phyloP scores from a whole-genome alignment of 1,140 invertebrate genomes.

The Tenebrio molitor region DNA sequence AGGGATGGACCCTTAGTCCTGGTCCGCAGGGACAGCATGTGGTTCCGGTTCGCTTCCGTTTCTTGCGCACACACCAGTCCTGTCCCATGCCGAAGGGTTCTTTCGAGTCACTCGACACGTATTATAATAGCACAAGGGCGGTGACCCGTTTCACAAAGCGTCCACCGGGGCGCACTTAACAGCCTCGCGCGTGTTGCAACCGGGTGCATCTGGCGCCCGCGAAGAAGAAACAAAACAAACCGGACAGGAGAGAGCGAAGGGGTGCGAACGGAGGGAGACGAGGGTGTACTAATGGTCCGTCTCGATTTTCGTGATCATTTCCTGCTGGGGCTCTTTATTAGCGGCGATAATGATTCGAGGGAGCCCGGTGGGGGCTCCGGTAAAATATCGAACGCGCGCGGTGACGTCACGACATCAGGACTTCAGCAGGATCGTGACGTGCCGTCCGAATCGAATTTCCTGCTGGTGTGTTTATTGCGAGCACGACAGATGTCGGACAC shows the following conservation, averaged over 20 bases:
- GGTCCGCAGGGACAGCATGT: conserved; percentile 70
- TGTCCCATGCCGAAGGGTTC: conserved; percentile 73
- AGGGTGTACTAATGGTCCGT: conserved; percentile 5
- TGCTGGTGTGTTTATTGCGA: conserved; percentile 12
- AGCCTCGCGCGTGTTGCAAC: conserved; percentile 31
- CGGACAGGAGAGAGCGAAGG: background rate
- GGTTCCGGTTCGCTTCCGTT: conserved; percentile 74
- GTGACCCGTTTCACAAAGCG: conserved; percentile 25
- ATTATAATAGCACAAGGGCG: conserved; percentile 42
- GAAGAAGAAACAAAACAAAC: no score
- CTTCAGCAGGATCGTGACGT: conserved; percentile 28
- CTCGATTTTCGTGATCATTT: conserved; percentile 35
- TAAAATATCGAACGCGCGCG: conserved; percentile 41
- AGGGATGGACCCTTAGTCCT: conserved; percentile 73
- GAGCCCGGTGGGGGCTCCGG: conserved; percentile 9
- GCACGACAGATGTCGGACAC: conserved; percentile 36
- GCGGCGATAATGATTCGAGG: conserved; percentile 14
- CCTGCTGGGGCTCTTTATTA: conserved; percentile 27
- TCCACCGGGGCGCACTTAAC: conserved; percentile 42
- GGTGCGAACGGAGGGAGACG: background rate
- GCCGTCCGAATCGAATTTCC: conserved; percentile 18
- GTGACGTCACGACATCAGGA: conserved; percentile 16
- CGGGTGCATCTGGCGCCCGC: conserved; percentile 20
- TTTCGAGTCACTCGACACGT: conserved; percentile 58
- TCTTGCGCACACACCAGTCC: conserved; percentile 79